A percentile compares a stretch with the other conserved stretches of the same genome.
Evolutionary conservation across 2,113 vertebrate species (phyloP).

Genomic region (Lasiurus borealis): DNA sequence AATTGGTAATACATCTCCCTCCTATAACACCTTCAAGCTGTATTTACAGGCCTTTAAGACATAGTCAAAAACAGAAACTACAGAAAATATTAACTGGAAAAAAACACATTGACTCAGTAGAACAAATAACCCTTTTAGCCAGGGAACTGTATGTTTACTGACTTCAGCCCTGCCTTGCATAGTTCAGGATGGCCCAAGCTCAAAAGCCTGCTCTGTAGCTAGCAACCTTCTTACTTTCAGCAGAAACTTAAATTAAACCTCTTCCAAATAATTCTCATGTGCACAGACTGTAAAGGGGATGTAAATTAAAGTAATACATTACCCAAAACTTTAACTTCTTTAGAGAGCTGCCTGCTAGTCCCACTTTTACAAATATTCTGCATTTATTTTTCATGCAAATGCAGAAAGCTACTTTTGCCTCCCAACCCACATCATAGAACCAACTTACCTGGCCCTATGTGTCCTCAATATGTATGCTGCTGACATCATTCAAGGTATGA

Average conservation of each 20-base stretch:
- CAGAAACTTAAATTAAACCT: slow-evolving; percentile 87
- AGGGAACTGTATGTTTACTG: slow-evolving; percentile 65
- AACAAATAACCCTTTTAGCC: slow-evolving; percentile 71
- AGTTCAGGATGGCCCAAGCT: slow-evolving; percentile 68
- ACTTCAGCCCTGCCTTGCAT: slow-evolving; percentile 69
- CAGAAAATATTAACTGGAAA: slow-evolving; percentile 60
- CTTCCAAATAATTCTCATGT: slow-evolving; percentile 87
- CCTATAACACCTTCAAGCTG: background rate
- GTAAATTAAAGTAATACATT: slow-evolving; percentile 88
- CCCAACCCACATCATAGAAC: background rate
- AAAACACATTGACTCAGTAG: slow-evolving; percentile 78
- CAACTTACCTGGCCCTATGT: background rate
- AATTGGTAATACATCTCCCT: background rate
- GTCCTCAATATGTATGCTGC: background rate
- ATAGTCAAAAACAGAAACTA: slow-evolving; percentile 63
- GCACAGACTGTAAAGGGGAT: slow-evolving; percentile 86
- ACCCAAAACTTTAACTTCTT: slow-evolving; percentile 74
- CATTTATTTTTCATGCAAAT: background rate
- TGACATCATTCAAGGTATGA: background rate
- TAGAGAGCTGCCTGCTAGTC: slow-evolving; percentile 67
- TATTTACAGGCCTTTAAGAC: slow-evolving; percentile 72
- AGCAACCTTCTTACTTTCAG: slow-evolving; percentile 84
- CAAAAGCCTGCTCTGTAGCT: slow-evolving; percentile 81
- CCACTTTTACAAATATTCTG: slow-evolving; percentile 60
- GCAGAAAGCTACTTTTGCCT: background rate